phyloP scores from a whole-genome alignment of 53 echinoderm and acorn worm genomes.

The Glandiceps talaboti region DNA sequence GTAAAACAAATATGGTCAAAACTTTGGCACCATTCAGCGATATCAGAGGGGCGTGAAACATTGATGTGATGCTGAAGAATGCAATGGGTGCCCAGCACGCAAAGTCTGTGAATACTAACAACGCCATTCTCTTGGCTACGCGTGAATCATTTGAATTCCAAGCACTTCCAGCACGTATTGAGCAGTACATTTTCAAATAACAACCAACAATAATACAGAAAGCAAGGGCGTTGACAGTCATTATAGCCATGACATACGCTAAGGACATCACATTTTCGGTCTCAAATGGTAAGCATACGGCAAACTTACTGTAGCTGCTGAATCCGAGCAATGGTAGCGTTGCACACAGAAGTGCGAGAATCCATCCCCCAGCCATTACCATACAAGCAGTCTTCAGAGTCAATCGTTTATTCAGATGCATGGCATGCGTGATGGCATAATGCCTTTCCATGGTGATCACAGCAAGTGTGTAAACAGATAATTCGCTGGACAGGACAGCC shows the following conservation, averaged over 20 bases:
- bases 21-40: conserved; percentile 68
- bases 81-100: conserved; percentile 86
- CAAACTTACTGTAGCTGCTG: conserved; percentile 44
- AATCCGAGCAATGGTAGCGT: conserved; percentile 54
- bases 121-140: conserved; percentile 79
- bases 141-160: conserved; percentile 91
- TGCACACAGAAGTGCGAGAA: conserved; percentile 53
- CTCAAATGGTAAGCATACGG: conserved; percentile 75
- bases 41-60: conserved; percentile 30
- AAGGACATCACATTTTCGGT: conserved; percentile 22
- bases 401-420: conserved; percentile 71
- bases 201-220: conserved; percentile 69
- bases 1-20: conserved; percentile 67
- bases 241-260: conserved; percentile 33
- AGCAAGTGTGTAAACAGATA: conserved; percentile 72
- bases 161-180: conserved; percentile 80
- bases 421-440: conserved; percentile 84
- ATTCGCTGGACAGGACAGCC: conserved; percentile 79
- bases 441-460: conserved; percentile 85
- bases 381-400: conserved; percentile 55
- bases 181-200: conserved; percentile 73
- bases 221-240: conserved; percentile 52
- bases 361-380: conserved; percentile 78
- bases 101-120: conserved; percentile 87
- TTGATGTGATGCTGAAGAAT: conserved; percentile 63